Evolutionary conservation across 1,140 invertebrate genomes (phyloP), one percentile per base, ranked within the genome.

Genomic region (Hermatobates lingyangjiaoensis): DNA sequence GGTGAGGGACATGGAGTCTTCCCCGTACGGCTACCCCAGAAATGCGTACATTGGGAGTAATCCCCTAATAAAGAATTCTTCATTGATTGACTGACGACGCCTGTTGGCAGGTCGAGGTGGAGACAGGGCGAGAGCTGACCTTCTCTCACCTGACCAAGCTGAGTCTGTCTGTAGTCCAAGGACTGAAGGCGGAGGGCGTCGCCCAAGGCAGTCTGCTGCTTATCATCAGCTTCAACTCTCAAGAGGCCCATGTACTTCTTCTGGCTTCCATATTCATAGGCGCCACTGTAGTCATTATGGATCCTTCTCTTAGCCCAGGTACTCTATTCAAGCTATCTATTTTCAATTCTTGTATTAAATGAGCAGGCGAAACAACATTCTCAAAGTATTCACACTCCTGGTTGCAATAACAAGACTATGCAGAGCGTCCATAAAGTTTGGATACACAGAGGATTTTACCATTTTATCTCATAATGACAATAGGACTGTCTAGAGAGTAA

Each of bases 51-150:
- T n/a, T n/a, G n/a, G n/a, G n/a, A n/a, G n/a, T n/a, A n/a, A n/a
- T n/a, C n/a, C n/a, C n/a, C n/a, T n/a, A n/a, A n/a, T n/a, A n/a
- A n/a, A n/a, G n/a, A n/a, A n/a, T n/a, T n/a, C n/a, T n/a, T n/a
- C n/a, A n/a, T n/a, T n/a, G n/a, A n/a, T n/a, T n/a, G n/a, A n/a
- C n/a, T n/a, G n/a, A n/a, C n/a, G n/a, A n/a, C n/a, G n/a, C n/a
- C n/a, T 42, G 5, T 42, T 5, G 45, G 28, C 34, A 55, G 54
- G 38, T 55, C 5, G 54, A 55, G 30, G 54, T 55, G 7, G 54
- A 55, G 46, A 55, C 54, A 1, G 50, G 54, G 12, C 30, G 54
- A 27, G 54, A 55, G 34, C 54, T 55, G 34, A 55, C 50, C 1
- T 55, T 45, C 50, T 46, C 49, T 4, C 54, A 55, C 27, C 27